These are phyloP conservation scores for Procambarus clarkii DNA, from an alignment of 1,140 invertebrate genomes.

Conservation along the genomic window DNA sequence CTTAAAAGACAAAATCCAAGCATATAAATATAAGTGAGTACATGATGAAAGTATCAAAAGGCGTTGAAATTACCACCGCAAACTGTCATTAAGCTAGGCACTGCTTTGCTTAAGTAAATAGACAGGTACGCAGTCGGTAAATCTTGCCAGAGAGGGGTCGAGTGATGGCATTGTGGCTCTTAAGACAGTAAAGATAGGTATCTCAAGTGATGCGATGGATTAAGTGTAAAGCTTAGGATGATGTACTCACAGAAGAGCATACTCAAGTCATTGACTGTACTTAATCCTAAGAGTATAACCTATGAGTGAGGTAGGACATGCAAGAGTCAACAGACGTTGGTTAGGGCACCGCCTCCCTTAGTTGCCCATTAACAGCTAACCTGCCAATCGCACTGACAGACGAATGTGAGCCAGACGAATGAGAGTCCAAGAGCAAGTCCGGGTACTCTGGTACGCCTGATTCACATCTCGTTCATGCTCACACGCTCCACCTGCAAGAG, in stretches of 20 bases:
- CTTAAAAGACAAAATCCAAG: constrained; percentile 57
- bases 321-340: constrained; percentile 59
- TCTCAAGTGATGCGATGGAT: constrained; percentile 64
- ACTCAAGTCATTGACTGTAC: constrained; percentile 44
- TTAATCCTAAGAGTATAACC: constrained; percentile 52
- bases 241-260: constrained; percentile 56
- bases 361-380: constrained; percentile 64
- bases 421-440: constrained; percentile 27
- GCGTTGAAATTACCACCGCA: constrained; percentile 67
- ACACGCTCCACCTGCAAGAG: constrained; percentile 55
- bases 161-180: constrained; percentile 53
- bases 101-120: constrained; percentile 52
- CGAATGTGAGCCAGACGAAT: constrained; percentile 24
- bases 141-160: constrained; percentile 60
- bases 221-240: constrained; percentile 66
- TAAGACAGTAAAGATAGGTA: constrained; percentile 59
- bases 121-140: constrained; percentile 67
- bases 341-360: constrained; percentile 68
- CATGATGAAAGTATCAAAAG: constrained; percentile 39
- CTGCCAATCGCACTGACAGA: constrained; percentile 53
- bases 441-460: constrained; percentile 36
- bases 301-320: constrained; percentile 68
- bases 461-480: constrained; percentile 47
- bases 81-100: constrained; percentile 65
- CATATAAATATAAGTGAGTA: constrained; percentile 51